Percentiles rank a stretch among this genome's conserved stretches.
These are phyloP conservation scores for Harpagoxenus sublaevis DNA, from an alignment of 2,888 invertebrate species.

Conservation along the genomic window DNA sequence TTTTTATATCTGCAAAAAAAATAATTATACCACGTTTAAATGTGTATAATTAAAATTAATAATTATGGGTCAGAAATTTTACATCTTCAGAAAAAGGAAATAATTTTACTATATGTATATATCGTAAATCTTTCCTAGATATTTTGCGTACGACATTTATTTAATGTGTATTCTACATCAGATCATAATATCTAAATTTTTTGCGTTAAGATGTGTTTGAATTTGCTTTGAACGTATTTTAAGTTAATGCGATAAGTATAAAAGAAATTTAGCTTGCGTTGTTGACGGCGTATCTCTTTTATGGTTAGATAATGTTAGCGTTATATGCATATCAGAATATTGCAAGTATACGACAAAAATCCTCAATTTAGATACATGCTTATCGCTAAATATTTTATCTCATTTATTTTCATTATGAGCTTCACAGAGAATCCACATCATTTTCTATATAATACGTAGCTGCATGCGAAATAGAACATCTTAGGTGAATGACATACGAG, in stretches of 20 bases:
- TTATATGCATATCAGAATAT: neutral
- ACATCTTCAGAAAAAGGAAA: neutral
- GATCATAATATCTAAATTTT: too few species aligned
- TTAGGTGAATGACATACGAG: neutral
- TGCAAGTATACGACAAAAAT: neutral
- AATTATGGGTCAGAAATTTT: neutral
- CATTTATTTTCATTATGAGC: too few species aligned
- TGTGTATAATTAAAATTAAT: neutral
- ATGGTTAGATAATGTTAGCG: too few species aligned
- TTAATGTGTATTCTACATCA: neutral
- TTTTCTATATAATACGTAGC: neutral
- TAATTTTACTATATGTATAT: neutral
- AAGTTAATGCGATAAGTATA: neutral
- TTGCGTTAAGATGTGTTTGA: neutral
- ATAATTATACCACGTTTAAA: neutral
- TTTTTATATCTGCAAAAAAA: neutral
- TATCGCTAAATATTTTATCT: slow-evolving; percentile 38
- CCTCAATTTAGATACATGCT: neutral
- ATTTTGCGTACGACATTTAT: neutral
- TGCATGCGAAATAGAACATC: neutral
- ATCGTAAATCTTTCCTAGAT: neutral
- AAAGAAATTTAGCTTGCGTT: too few species aligned
- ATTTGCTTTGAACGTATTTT: neutral
- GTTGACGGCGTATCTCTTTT: too few species aligned
- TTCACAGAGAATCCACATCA: neutral